Evolutionary conservation across 2,797 vertebrate genomes (phyloP).

Genomic region (Sylvia borin): DNA sequence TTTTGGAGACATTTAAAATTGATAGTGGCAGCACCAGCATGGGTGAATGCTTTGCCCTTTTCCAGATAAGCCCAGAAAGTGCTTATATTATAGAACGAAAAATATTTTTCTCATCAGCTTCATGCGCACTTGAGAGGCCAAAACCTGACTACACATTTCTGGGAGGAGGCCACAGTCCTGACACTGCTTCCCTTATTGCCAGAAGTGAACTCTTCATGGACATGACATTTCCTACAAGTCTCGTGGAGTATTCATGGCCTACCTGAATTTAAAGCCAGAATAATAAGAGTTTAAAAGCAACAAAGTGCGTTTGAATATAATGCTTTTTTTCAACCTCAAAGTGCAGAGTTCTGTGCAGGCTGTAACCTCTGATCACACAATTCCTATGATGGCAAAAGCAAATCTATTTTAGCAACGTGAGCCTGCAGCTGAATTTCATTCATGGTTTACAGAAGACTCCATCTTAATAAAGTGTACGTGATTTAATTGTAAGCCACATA

Average conservation of each 20-base stretch:
- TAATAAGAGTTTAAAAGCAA: background rate
- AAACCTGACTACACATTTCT: background rate
- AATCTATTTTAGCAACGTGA: background rate
- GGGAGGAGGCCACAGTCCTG: background rate
- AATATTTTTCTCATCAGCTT: background rate
- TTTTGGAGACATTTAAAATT: background rate
- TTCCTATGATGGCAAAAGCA: background rate
- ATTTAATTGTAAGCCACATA: background rate
- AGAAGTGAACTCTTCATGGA: background rate
- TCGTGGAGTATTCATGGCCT: rapidly evolving
- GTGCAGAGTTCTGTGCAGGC: background rate
- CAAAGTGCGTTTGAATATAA: background rate
- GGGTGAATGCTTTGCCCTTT: background rate
- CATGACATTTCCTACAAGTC: background rate
- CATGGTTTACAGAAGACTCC: background rate
- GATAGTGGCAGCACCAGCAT: background rate
- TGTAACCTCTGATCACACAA: background rate
- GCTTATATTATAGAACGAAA: background rate
- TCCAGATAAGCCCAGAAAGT: background rate
- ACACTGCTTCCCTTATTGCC: background rate
- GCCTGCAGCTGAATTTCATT: background rate
- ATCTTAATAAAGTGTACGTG: background rate
- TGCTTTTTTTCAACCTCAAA: background rate
- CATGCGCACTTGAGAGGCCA: background rate
- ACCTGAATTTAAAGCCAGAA: background rate